A percentile compares a stretch with the other conserved stretches of the same genome.
Evolutionary conservation across 2,797 vertebrate genomes (phyloP).

Genomic region (Xenopus petersii): DNA sequence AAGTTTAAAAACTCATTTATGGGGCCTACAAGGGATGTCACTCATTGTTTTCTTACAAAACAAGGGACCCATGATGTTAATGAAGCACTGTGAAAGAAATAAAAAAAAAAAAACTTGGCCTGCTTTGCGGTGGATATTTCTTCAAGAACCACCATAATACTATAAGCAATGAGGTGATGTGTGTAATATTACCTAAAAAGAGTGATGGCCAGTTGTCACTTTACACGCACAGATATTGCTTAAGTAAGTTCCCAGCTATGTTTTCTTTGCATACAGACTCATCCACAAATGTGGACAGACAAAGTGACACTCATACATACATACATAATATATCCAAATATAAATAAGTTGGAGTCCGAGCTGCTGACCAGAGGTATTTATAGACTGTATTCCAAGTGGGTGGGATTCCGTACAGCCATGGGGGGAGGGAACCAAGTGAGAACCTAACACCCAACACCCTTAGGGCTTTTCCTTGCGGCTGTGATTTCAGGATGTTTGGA

Average conservation of each 20-base stretch:
- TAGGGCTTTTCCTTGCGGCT: not conserved
- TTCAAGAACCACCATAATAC: too few species aligned
- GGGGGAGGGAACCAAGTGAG: not conserved
- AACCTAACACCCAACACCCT: not conserved
- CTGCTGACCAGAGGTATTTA: constrained; percentile 44
- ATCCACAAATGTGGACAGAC: not conserved
- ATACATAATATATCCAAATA: not conserved
- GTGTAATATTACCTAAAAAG: too few species aligned
- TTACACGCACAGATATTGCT: not conserved
- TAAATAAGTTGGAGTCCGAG: not conserved
- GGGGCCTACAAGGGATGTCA: too few species aligned
- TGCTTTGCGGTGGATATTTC: too few species aligned
- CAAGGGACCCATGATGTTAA: too few species aligned
- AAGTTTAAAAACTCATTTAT: not conserved
- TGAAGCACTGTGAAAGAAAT: too few species aligned
- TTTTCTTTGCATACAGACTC: not conserved
- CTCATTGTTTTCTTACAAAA: too few species aligned
- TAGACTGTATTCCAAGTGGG: constrained; percentile 22
- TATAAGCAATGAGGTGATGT: too few species aligned
- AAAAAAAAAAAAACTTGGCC: too few species aligned
- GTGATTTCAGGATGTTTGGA: not conserved
- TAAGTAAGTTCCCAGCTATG: not conserved
- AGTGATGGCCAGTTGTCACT: not conserved
- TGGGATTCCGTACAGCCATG: not conserved
- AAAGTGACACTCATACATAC: not conserved